phyloP scores from a whole-genome alignment of 2,113 vertebrate genomes.

The Pachyramphus minor region DNA sequence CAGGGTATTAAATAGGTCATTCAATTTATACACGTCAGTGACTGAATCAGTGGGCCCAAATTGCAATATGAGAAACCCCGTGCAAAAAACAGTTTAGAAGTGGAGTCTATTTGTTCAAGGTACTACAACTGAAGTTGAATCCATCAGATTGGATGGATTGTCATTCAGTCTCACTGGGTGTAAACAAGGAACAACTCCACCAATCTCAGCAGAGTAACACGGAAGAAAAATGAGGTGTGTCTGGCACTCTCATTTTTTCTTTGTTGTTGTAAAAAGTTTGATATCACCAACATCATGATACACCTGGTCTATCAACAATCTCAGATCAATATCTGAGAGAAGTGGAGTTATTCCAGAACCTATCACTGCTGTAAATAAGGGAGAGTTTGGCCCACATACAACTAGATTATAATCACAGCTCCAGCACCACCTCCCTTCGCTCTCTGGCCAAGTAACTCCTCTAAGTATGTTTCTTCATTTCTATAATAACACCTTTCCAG shows the following conservation, averaged over 20 bases:
- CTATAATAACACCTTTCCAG: slow-evolving; percentile 11
- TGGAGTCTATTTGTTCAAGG: neutral
- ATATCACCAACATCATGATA: neutral
- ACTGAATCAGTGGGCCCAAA: neutral
- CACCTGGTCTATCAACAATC: neutral
- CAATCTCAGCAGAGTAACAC: neutral
- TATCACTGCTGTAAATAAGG: neutral
- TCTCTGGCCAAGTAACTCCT: neutral
- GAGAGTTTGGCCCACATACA: neutral
- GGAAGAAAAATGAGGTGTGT: neutral
- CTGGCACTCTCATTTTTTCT: neutral
- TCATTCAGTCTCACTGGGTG: neutral
- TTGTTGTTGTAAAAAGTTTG: neutral
- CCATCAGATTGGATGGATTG: neutral
- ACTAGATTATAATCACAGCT: neutral
- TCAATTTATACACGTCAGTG: neutral
- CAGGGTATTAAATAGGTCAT: neutral
- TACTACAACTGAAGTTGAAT: neutral
- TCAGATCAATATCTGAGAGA: slow-evolving; percentile 6
- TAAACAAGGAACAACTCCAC: neutral
- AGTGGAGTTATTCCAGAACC: neutral
- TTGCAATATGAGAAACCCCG: neutral
- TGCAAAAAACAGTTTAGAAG: neutral
- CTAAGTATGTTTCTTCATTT: slow-evolving; percentile 17
- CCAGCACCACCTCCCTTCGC: neutral